These are phyloP conservation scores for Leptobrachium ailaonicum DNA, from an alignment of 2,113 vertebrate genomes.

Conservation along the genomic window DNA sequence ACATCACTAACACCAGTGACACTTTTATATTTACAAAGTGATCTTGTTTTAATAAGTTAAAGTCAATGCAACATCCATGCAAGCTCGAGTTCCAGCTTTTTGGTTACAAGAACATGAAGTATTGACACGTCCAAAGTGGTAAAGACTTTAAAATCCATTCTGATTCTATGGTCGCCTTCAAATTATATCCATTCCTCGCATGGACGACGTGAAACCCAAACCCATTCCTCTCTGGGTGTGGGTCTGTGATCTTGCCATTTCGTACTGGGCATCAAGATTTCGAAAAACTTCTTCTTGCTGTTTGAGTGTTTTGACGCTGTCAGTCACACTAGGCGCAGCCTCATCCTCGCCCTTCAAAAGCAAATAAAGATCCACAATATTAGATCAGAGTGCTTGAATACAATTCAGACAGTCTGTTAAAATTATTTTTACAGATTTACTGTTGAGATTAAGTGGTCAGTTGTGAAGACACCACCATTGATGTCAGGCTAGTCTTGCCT, in stretches of 20 bases:
- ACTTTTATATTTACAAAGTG: conserved; percentile 93
- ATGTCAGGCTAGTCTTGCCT: too few relatives aligned
- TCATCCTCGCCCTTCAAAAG: conserved; percentile 83
- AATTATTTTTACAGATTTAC: too few relatives aligned
- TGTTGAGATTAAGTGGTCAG: too few relatives aligned
- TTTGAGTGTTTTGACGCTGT: conserved; percentile 90
- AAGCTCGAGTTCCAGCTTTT: conserved; percentile 86
- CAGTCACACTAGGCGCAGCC: conserved; percentile 76
- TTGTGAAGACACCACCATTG: too few relatives aligned
- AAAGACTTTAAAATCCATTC: conserved; percentile 51
- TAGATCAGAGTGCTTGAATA: too few relatives aligned
- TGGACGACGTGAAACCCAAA: conserved; percentile 92
- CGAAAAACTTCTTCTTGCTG: conserved; percentile 97
- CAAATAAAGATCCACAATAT: conserved; percentile 14
- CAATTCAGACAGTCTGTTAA: too few relatives aligned
- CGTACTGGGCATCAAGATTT: conserved; percentile 95
- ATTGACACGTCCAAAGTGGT: conserved; percentile 64
- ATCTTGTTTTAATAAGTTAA: conserved; percentile 90
- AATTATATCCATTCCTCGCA: conserved; percentile 92
- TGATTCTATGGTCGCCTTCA: conserved; percentile 61
- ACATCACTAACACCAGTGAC: conserved; percentile 85
- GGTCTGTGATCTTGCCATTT: conserved; percentile 96
- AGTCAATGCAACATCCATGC: conserved; percentile 95
- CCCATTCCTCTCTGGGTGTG: conserved; percentile 98
- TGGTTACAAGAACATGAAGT: conserved; percentile 78